These are phyloP conservation scores for Pammene fasciana DNA, from an alignment of 2,888 invertebrate species.

Conservation along the genomic window DNA sequence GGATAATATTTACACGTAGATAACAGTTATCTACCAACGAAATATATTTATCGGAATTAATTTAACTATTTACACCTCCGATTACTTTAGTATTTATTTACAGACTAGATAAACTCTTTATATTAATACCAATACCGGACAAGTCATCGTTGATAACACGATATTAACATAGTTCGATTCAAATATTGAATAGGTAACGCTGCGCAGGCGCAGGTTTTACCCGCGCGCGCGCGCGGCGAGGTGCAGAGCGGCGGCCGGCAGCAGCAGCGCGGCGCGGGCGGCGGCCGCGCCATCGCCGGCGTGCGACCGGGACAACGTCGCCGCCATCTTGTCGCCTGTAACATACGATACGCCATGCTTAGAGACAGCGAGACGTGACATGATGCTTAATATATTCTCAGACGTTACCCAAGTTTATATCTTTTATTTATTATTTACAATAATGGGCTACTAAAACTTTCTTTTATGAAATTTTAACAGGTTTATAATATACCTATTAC, in stretches of 20 bases:
- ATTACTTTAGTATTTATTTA: slow-evolving; percentile 24
- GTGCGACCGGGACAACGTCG: slow-evolving; percentile 11
- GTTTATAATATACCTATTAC: no score
- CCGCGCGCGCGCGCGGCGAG: slow-evolving; percentile 43
- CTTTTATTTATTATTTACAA: no score
- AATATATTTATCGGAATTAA: slow-evolving; percentile 21
- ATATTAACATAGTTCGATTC: slow-evolving; percentile 43
- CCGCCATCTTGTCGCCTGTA: slow-evolving; percentile 25
- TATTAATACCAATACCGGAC: slow-evolving; percentile 26
- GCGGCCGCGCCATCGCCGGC: not conserved
- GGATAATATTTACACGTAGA: slow-evolving; percentile 38
- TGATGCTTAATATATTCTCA: no score
- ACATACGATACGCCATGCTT: no score
- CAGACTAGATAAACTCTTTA: slow-evolving; percentile 37
- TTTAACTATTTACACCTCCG: slow-evolving; percentile 29
- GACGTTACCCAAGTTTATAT: no score
- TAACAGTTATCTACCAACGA: slow-evolving; percentile 31
- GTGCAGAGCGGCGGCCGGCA: slow-evolving; percentile 39
- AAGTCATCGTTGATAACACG: slow-evolving; percentile 33
- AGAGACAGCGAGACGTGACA: no score
- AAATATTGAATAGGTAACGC: slow-evolving; percentile 42
- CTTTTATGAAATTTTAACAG: no score
- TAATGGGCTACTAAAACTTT: no score
- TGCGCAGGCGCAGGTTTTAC: slow-evolving; percentile 12
- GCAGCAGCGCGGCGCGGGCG: slow-evolving; percentile 30